Conservation (phyloP, 2,113 vertebrate species). For the Halcyon malimbica region DNA sequence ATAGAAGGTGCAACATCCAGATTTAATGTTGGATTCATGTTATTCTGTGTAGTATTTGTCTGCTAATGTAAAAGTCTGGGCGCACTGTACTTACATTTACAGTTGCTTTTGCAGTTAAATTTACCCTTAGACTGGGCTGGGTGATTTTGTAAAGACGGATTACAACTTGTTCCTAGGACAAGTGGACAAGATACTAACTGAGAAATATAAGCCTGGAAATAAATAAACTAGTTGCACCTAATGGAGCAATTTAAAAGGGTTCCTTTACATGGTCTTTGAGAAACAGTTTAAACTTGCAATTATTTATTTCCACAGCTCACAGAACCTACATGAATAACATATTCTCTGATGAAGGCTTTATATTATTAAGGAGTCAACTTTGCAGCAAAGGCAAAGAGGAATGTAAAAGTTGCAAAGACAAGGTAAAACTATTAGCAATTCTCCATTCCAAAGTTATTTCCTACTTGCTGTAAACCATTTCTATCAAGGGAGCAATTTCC, state of each 20-base stretch:
- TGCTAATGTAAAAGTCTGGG: not conserved
- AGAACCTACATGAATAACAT: constrained; percentile 33
- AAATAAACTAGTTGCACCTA: constrained; percentile 43
- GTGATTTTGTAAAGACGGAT: constrained; percentile 48
- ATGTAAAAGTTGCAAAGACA: constrained; percentile 31
- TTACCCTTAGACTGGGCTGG: not conserved
- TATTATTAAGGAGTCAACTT: constrained; percentile 33
- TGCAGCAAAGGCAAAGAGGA: constrained; percentile 48
- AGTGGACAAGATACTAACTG: not conserved
- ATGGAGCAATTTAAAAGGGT: constrained; percentile 23
- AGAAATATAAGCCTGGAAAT: constrained; percentile 31
- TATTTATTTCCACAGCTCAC: constrained; percentile 35
- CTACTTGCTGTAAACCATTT: constrained; percentile 44
- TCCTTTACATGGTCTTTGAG: constrained; percentile 57
- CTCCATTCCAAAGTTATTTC: constrained; percentile 32
- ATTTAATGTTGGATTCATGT: not conserved
- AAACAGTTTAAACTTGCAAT: constrained; percentile 39
- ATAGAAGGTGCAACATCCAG: not conserved
- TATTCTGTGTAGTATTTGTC: not conserved
- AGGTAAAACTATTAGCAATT: constrained; percentile 46
- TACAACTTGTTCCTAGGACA: not conserved
- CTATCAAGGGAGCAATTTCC: constrained; percentile 52
- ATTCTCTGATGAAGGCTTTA: constrained; percentile 3
- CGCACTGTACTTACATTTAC: not conserved
- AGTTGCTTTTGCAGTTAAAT: not conserved